Evolutionary conservation across 2,113 vertebrate genomes (phyloP).

Genomic region (Paratilapia polleni): DNA sequence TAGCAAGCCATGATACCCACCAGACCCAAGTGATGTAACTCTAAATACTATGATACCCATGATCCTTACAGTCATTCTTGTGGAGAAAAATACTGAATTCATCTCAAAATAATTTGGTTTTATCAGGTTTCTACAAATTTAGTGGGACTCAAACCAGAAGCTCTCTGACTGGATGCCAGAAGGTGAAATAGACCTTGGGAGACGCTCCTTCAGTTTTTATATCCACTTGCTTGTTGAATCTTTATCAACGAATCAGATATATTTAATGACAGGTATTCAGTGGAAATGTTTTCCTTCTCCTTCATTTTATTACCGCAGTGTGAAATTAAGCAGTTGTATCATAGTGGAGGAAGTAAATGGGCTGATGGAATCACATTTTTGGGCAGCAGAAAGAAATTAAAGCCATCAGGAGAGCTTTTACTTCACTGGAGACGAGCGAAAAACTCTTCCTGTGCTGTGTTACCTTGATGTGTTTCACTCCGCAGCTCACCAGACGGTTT

Average conservation of each 20-base stretch:
- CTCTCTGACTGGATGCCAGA: background rate
- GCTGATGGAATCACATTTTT: background rate
- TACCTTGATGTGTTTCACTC: conserved; percentile 95
- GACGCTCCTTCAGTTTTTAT: background rate
- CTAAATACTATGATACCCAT: too few species aligned
- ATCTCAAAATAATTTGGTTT: too few species aligned
- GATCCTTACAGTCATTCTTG: too few species aligned
- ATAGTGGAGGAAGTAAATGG: background rate
- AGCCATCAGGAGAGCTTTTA: background rate
- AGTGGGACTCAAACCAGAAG: background rate
- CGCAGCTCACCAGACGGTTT: conserved; percentile 89
- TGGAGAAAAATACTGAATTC: too few species aligned
- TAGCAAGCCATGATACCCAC: too few species aligned
- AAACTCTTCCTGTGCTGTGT: background rate
- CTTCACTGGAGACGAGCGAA: background rate
- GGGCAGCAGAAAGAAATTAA: background rate
- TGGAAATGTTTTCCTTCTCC: background rate
- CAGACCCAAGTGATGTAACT: too few species aligned
- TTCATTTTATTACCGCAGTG: background rate
- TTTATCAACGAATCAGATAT: background rate
- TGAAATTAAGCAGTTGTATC: background rate
- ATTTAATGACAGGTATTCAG: background rate
- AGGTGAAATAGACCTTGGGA: background rate
- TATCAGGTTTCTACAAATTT: background rate
- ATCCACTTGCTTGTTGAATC: background rate